Conservation (phyloP, 2,797 vertebrate species). For the Eremophila alpestris region DNA sequence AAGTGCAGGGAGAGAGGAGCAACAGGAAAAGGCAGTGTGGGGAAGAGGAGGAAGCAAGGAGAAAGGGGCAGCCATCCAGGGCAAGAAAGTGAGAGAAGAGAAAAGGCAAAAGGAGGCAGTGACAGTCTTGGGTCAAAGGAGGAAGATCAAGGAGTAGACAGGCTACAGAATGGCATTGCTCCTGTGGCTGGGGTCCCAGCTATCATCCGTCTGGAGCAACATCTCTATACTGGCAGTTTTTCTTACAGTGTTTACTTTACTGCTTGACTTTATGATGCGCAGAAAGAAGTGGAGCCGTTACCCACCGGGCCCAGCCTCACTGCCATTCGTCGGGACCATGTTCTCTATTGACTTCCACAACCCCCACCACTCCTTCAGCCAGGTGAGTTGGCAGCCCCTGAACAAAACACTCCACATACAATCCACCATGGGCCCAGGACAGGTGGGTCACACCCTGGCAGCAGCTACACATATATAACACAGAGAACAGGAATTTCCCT, state of each 20-base stretch:
- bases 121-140: background rate
- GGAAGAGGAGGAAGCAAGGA: background rate
- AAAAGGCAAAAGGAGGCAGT: background rate
- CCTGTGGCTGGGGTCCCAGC: constrained; percentile 5
- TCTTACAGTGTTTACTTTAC: constrained; percentile 35
- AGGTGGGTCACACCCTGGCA: background rate
- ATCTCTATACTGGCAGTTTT: background rate
- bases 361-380: background rate
- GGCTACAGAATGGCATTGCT: background rate
- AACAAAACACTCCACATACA: rapidly evolving
- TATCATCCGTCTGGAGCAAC: background rate
- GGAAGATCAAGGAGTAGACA: background rate
- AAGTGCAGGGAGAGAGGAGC: background rate
- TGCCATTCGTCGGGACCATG: constrained; percentile 70
- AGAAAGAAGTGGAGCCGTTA: constrained; percentile 33
- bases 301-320: constrained; percentile 41
- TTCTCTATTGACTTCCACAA: constrained; percentile 25
- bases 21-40: background rate
- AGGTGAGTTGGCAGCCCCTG: background rate
- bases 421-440: rapidly evolving
- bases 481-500: background rate
- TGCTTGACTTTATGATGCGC: constrained; percentile 70
- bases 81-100: background rate
- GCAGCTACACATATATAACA: background rate
- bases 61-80: background rate